Base-by-base conservation (phyloP, 2,113 vertebrate genomes). In the Phocoena phocoena region DNA sequence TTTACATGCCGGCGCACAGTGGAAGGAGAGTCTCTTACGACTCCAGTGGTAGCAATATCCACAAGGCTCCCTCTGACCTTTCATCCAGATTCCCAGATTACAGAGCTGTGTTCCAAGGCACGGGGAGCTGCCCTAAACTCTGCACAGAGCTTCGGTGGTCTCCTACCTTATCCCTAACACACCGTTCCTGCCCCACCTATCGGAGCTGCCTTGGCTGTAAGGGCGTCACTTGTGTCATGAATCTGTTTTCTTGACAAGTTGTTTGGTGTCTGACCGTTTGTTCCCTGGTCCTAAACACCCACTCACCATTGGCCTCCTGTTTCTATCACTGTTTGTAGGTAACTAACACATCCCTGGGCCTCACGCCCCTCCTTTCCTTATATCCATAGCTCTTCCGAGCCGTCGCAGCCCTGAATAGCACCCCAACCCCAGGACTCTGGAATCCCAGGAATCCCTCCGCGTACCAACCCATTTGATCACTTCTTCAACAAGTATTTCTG, bases 401-500 rank as follows among this genome's bases (percentile, higher is more conserved):
- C 0, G 2, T 58, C 15, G 21, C 38, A 38, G 10, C 26, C 47
- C 33, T 2, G 3, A 38, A 18, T 23, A 25, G 28, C 25, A 3
- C 11, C 41, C 88, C 53, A 33, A 2, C 50, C 23, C 38, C 38
- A 26, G 33, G 53, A 23, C 50, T 50, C 84, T 12, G 4, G 62
- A 17, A 17, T 62, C 67, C 41, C 55, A 88, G 76, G 25, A 88
- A 41, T 62, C 67, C 79, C 2, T 62, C 68, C 68, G 33, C 11
- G 26, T 7, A 36, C 10, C 17, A 7, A 14, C 1, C 4, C n/a
- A 23, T 10, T 28, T 9, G 3, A 7, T 26, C 26, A 17, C 33
- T 50, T 50, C 50, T 36, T 36, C 23, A 21, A 17, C 14, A 47
- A 68, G 23, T 14, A 70, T 76, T 47, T 18, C 20, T 68, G n/a